Percentiles rank a stretch among this genome's conserved stretches.
phyloP scores from a whole-genome alignment of 2,113 vertebrate genomes.

The Nothobranchius furzeri region DNA sequence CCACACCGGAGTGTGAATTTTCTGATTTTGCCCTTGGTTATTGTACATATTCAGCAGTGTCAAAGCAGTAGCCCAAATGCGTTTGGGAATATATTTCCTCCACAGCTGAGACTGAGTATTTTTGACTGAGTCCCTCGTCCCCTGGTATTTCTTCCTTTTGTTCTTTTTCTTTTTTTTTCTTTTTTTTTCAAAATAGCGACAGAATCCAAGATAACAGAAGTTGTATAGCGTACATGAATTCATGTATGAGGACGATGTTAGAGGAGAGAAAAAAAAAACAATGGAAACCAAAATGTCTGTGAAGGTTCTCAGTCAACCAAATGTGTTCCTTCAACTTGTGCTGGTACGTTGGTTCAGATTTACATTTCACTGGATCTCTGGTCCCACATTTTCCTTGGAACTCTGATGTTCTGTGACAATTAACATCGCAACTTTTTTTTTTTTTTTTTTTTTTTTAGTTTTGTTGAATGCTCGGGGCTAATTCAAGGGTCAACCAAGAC shows the following conservation, averaged over 20 bases:
- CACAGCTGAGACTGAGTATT: conserved; percentile 57
- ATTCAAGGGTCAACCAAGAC: conserved; percentile 85
- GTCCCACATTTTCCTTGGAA: conserved; percentile 62
- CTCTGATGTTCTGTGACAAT: conserved; percentile 75
- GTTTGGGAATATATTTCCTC: conserved; percentile 74
- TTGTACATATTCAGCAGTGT: conserved; percentile 68
- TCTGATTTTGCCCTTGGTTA: conserved; percentile 72
- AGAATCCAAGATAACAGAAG: conserved; percentile 58
- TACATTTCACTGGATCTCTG: conserved; percentile 62
- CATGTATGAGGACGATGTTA: conserved; percentile 51
- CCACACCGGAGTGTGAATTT: conserved; percentile 72
- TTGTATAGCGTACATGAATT: conserved; percentile 60
- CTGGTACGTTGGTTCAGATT: conserved; percentile 59
- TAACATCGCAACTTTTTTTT: conserved; percentile 78
- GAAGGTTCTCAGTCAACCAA: conserved; percentile 14
- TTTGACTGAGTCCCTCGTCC: conserved; percentile 43
- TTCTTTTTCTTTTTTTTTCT: conserved; percentile 17
- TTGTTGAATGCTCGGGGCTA: conserved; percentile 78
- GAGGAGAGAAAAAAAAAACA: conserved; percentile 30
- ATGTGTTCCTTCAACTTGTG: conserved; percentile 66
- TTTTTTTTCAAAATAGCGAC: conserved; percentile 25
- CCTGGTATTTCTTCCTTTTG: conserved; percentile 46
- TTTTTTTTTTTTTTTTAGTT: conserved; percentile 75
- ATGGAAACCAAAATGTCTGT: conserved; percentile 37
- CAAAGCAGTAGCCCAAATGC: conserved; percentile 71